Base-by-base conservation (phyloP, 2,113 vertebrate genomes). In the Mionectes macconnelli region DNA sequence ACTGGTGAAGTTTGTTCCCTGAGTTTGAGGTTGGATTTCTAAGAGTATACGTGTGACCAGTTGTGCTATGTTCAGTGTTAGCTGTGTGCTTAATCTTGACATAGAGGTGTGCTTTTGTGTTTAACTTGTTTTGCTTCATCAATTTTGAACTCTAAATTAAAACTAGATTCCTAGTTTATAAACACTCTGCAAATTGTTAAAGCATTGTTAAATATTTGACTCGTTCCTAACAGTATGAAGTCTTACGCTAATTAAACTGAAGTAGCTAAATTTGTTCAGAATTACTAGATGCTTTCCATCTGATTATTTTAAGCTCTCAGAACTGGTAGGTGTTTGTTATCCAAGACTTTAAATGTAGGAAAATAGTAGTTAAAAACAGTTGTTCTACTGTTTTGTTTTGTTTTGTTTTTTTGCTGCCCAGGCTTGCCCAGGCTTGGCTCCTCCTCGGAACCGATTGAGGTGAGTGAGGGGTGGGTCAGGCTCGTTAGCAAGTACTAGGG, bases 41-140 rank as follows among this genome's bases (percentile, higher is more conserved):
- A 35, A 53, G 11, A 59, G 14, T 27, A 12, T 10, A 2, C 0
- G 0, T 79, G 5, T 80, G 39, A 49, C 6, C 12, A 57, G 39
- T 62, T 89, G 30, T 63, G 28, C 28, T 47, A 1, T 28, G 64
- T 67, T 22, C 22, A 37, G 25, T 35, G 23, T 56, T 82, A 70
- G 60, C 14, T 19, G 45, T 53, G 17, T 47, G 40, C 74, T 91
- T 93, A 45, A 45, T 76, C 52, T 39, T 39, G 52, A 42, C n/a
- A 27, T 16, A 35, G 49, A 79, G 11, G 57, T 57, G 14, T 52
- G 28, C 9, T 64, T 76, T 20, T 45, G 35, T 62, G 23, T 84
- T 91, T 33, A 52, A 9, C 45, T 82, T 62, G 16, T 44, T 82
- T 68, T 85, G 33, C 25, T 7, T 89, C 14, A 42, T 45, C 7